Conservation (phyloP, 1,140 invertebrate genomes). For the Anagrus nilaparvatae region DNA sequence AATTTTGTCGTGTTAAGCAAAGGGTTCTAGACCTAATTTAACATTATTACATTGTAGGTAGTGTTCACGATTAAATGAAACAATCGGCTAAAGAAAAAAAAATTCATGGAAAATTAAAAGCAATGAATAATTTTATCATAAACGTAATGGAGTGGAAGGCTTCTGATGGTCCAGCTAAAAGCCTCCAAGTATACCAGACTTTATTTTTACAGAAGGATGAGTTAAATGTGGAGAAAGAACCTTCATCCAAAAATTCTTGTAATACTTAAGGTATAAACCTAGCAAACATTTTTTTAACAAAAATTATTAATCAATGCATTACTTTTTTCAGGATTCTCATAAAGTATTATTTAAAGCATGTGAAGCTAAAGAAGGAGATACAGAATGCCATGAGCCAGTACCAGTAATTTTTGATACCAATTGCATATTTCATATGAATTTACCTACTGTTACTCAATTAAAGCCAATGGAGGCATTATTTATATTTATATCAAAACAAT, state of each 20-base stretch:
- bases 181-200: constrained; percentile 50
- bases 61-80: constrained; percentile 59
- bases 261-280: constrained; percentile 72
- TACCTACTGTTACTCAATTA: constrained; percentile 42
- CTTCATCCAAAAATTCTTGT: constrained; percentile 68
- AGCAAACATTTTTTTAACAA: no score
- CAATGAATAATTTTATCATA: constrained; percentile 70
- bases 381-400: constrained; percentile 58
- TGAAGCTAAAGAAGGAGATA: constrained; percentile 53
- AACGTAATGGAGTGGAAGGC: constrained; percentile 63
- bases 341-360: constrained; percentile 71
- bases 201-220: constrained; percentile 64
- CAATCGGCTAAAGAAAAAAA: constrained; percentile 59
- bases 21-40: no score
- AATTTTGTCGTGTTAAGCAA: no score
- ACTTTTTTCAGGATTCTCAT: constrained; percentile 42
- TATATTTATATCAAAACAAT: no score
- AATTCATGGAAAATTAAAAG: constrained; percentile 70
- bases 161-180: constrained; percentile 47
- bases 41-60: constrained; percentile 44
- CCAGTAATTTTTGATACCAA: constrained; percentile 55
- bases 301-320: background rate
- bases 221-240: constrained; percentile 66
- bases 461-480: constrained; percentile 32
- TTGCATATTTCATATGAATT: constrained; percentile 58